Base-by-base conservation (phyloP, 2,797 vertebrate species). In the Phoxinus dragarum region DNA sequence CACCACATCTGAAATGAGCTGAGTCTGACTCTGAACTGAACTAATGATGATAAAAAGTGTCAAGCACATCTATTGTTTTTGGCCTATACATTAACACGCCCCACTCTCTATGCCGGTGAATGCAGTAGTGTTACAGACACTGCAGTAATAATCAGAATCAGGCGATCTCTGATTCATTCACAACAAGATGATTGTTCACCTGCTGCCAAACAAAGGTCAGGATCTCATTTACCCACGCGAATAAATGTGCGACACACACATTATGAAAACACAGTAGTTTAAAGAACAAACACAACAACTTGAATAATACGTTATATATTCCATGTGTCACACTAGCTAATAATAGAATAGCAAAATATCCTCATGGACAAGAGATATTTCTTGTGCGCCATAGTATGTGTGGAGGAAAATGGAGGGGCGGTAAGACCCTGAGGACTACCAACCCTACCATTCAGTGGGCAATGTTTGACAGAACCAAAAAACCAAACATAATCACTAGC, bases 341-440 rank as follows among this genome's bases (percentile, higher is more conserved):
- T 17, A 44, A 21, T 9, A 38, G 19, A 71, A 68, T 9, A 34
- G 10, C 14, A 23, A 34, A 6, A 44, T 27, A n/a, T 16, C 34
- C 66, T 74, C 14, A 2, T 14, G 5, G 3, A 6, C 64, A 17
- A 17, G 31, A 17, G 12, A 66, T 66, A 42, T 81, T 81, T 38
- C 17, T n/a, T 42, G 61, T 81, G 61, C 79, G 78, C 66, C 76
- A 68, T 19, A 40, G 31, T 40, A 27, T 23, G 38, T 40, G 16
- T 47, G 12, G 21, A 36, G 4, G 9, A 77, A 82, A 81, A 8
- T 12, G 4, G 68, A 67, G 47, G 14, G 87, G 71, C 59, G 72
- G 3, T 87, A 85, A 56, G 86, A 85, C 82, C 86, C 34, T 66
- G 86, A 23, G 36, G 79, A 71, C 5, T 21, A n/a, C 16, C 69